Evolutionary conservation across 1,140 invertebrate species (phyloP).

Genomic region (Heliothis virescens): DNA sequence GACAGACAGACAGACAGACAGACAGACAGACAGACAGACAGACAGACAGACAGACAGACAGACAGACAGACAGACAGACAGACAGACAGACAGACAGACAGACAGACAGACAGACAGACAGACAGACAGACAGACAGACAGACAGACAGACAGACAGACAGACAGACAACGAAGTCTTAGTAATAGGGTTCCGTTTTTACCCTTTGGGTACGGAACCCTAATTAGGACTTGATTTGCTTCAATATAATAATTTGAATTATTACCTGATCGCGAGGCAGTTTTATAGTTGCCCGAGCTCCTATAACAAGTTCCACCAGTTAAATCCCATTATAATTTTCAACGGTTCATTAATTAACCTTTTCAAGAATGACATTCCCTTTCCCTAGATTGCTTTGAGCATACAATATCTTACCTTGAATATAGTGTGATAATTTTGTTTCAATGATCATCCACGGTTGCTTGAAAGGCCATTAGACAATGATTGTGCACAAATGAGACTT

Average conservation of each 20-base stretch:
- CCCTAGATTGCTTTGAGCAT: conserved; percentile 9
- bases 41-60: too few relatives aligned
- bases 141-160: too few relatives aligned
- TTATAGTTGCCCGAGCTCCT: not conserved
- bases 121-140: too few relatives aligned
- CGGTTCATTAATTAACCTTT: conserved; percentile 9
- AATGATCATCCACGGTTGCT: not conserved
- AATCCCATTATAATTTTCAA: conserved; percentile 1
- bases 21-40: too few relatives aligned
- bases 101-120: too few relatives aligned
- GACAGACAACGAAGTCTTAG: too few relatives aligned
- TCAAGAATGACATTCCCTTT: conserved; percentile 29
- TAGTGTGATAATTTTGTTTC: conserved; percentile 9
- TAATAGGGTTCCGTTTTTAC: too few relatives aligned
- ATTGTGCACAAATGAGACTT: not conserved
- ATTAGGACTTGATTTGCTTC: not conserved
- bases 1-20: too few relatives aligned
- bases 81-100: too few relatives aligned
- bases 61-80: too few relatives aligned
- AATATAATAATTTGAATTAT: not conserved
- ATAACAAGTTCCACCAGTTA: conserved; percentile 10
- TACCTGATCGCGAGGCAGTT: not conserved
- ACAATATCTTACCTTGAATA: conserved; percentile 14
- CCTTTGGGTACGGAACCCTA: too few relatives aligned
- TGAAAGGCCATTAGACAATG: not conserved